phyloP scores from a whole-genome alignment of 2,888 invertebrate genomes.

The Heliconius erato region DNA sequence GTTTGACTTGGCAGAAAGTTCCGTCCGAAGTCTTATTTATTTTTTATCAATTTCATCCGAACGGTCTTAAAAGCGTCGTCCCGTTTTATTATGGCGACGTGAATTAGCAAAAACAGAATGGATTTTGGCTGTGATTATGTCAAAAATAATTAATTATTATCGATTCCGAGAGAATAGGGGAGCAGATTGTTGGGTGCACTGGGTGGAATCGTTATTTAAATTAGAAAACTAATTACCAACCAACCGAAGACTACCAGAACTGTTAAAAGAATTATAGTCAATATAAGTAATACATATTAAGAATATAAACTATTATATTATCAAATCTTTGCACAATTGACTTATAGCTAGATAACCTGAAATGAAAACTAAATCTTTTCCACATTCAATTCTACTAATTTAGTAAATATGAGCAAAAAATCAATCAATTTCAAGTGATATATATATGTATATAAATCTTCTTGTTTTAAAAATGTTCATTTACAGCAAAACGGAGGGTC shows the following conservation, averaged over 20 bases:
- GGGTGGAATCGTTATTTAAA: constrained; percentile 77
- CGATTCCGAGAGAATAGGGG: constrained; percentile 83
- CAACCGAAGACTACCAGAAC: constrained; percentile 60
- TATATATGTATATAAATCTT: constrained; percentile 53
- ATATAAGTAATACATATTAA: background rate
- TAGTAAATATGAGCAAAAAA: background rate
- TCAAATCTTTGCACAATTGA: background rate
- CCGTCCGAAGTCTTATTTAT: constrained; percentile 76
- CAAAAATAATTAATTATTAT: constrained; percentile 91
- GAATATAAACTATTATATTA: background rate
- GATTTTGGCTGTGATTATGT: constrained; percentile 88
- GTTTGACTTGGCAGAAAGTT: constrained; percentile 82
- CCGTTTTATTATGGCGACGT: constrained; percentile 87
- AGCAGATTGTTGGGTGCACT: constrained; percentile 77
- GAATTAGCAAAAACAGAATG: constrained; percentile 89
- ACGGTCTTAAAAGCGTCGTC: constrained; percentile 80
- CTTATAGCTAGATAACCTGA: background rate
- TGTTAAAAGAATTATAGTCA: background rate
- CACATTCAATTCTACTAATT: background rate
- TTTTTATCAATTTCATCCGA: constrained; percentile 84
- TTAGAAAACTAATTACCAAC: constrained; percentile 82
- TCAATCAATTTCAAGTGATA: constrained; percentile 36
- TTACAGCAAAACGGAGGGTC: constrained; percentile 71
- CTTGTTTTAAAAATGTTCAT: constrained; percentile 49
- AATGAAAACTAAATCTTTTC: background rate